Base-by-base conservation (phyloP, 92 coral and sea anemone genomes). In the Zoanthus gigantus region DNA sequence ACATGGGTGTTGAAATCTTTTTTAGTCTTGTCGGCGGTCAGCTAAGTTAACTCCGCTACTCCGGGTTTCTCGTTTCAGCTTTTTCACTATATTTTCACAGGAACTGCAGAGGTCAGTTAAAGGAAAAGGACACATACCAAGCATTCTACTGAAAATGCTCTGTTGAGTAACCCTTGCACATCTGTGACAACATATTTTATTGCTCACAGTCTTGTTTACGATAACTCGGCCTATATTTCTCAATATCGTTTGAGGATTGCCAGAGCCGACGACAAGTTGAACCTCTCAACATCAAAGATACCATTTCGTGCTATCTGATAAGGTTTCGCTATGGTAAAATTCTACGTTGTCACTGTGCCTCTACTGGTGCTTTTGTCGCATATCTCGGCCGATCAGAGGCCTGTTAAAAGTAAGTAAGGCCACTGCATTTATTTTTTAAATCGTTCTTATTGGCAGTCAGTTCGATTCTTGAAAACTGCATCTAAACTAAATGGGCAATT, bases 1-100 rank as follows among this genome's bases (percentile, higher is more conserved):
- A 66, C 85, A 81, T 34, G 47, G 74, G 85, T 81, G 85, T 66
- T 81, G 85, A 81, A 81, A 81, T 81, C 58, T 42, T 81, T 9
- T 30, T 11, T 44, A 65, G 60, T 28, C 48, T 29, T 50, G 75
- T 81, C 85, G 75, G 75, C 47, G 82, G 54, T 77, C 82, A 34
- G 48, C 66, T 6, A 63, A 81, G 85, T 65, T 81, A 81, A 46
- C 71, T 81, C 10, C 46, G 57, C 30, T 18, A 10, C 3, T 4
- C 42, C 42, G 4, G 85, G 85, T 65, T 81, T 81, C 85, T 81
- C 58, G 9, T 81, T 81, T 81, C 85, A 77, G 85, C 46, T 46
- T 52, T 81, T 66, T 67, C 65, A 67, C 57, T 61, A 14, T 61
- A 66, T 81, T 81, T 48, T 17, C 67, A 58, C 23, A 13, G 84